Conservation (phyloP, 2,113 vertebrate genomes). For the Otocyon megalotis region DNA sequence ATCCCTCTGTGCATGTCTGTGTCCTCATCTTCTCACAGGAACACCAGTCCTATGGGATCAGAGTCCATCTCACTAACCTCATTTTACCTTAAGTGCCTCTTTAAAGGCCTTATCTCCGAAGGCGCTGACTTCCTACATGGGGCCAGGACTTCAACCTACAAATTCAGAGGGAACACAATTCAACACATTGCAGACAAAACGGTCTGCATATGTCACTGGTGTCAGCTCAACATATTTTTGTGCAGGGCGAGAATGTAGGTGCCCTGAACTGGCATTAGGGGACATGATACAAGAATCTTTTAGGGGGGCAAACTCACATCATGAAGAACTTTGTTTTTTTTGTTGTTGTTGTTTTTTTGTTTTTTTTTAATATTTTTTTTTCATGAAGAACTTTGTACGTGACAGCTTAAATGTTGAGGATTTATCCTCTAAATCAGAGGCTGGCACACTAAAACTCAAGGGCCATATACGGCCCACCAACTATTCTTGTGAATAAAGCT, state of each 20-base stretch:
- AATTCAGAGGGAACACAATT: not conserved
- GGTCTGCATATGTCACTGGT: rapidly evolving
- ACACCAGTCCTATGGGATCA: not conserved
- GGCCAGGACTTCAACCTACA: no score
- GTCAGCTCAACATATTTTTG: no score
- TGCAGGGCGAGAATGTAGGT: not conserved
- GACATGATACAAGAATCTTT: rapidly evolving
- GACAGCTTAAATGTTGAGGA: not conserved
- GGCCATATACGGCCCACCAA: no score
- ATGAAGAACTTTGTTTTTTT: no score
- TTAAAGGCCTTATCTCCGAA: not conserved
- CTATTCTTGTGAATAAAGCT: not conserved
- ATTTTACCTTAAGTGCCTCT: not conserved
- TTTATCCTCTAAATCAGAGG: not conserved
- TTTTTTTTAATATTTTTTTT: no score
- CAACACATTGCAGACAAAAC: not conserved
- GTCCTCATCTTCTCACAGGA: not conserved
- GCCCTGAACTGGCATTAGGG: rapidly evolving
- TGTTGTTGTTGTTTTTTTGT: no score
- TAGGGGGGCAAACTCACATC: not conserved
- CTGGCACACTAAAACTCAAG: rapidly evolving
- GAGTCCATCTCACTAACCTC: not conserved
- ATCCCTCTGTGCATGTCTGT: not conserved
- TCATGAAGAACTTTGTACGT: rapidly evolving
- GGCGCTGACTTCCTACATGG: not conserved